Evolutionary conservation across 2,888 invertebrate species (phyloP), one percentile per base, ranked within the genome.

Genomic region (Pollenia amentaria): DNA sequence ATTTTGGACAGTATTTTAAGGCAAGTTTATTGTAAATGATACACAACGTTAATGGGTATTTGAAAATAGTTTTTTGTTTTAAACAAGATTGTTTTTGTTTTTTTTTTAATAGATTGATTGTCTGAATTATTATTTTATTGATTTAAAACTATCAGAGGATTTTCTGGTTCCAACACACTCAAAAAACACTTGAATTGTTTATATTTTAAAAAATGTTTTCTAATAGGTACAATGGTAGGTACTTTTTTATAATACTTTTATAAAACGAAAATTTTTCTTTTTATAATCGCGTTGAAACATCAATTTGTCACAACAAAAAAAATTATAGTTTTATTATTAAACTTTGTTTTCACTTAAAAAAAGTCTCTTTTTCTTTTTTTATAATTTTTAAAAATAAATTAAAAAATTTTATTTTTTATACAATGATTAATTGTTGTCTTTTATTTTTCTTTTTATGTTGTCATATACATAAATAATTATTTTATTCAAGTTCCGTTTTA

Each of bases 1-100:
- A 91, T 91, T 88, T 89, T 91, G 88, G 86, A 88, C 29, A 91
- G 88, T 88, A 87, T 89, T 80, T 77, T 89, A 85, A 89, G 69
- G 72, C 67, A 89, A 89, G 89, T 88, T 84, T 88, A 84, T 88
- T 80, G 29, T 3, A 73, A 69, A 67, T n/a, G 67, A 57, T 82
- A 18, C 55, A 46, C 62, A 46, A 48, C 55, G 62, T 55, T 18
- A 16, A 29, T 60, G 40, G 57, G 14, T 44, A 29, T 29, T 29
- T 29, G 0, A 29, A 3, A 29, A 29, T 29, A 6, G 29, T 29
- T 3, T 21, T 51, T 7, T 46, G 16, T 57, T 72, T 77, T n/a
- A 9, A 67, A 55, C 6, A 29, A 4, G 12, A 21, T 38, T n/a
- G 51, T 62, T 69, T 14, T 70, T 62, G 51, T 55, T 18, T 6